Conservation (phyloP, 2,888 invertebrate genomes). For the Philopedon plagiatum region DNA sequence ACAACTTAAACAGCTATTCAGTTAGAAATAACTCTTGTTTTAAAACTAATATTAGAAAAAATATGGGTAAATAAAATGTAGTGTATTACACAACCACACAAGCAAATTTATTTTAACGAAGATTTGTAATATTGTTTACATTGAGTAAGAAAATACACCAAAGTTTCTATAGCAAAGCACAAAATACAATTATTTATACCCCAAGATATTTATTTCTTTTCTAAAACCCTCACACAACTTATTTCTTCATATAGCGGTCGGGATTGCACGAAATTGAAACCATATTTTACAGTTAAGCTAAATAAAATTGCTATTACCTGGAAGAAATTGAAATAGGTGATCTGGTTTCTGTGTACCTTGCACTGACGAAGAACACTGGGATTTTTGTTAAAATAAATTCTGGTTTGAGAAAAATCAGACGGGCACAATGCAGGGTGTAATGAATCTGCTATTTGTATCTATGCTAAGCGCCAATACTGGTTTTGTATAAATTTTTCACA, state of each 20-base stretch:
- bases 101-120: too few species aligned
- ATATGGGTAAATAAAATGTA: too few species aligned
- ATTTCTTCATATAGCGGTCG: slow-evolving; percentile 42
- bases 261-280: slow-evolving; percentile 40
- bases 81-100: too few species aligned
- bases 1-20: too few species aligned
- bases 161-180: neutral
- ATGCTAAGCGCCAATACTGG: too few species aligned
- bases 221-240: slow-evolving; percentile 43
- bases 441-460: too few species aligned
- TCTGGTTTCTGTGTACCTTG: slow-evolving; percentile 31
- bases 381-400: slow-evolving; percentile 10
- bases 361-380: neutral
- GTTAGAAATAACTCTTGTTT: too few species aligned
- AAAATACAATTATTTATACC: slow-evolving; percentile 29
- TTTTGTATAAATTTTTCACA: too few species aligned
- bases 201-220: slow-evolving; percentile 33
- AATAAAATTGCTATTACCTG: slow-evolving; percentile 47
- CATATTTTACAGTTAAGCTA: slow-evolving; percentile 42
- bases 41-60: too few species aligned
- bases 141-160: too few species aligned
- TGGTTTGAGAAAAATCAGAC: neutral
- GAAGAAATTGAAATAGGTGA: slow-evolving; percentile 41
- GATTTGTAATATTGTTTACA: too few species aligned
- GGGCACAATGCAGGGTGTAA: too few species aligned